A percentile compares a stretch with the other conserved stretches of the same genome.
Evolutionary conservation across 2,113 vertebrate genomes (phyloP).

Genomic region (Pipra filicauda): DNA sequence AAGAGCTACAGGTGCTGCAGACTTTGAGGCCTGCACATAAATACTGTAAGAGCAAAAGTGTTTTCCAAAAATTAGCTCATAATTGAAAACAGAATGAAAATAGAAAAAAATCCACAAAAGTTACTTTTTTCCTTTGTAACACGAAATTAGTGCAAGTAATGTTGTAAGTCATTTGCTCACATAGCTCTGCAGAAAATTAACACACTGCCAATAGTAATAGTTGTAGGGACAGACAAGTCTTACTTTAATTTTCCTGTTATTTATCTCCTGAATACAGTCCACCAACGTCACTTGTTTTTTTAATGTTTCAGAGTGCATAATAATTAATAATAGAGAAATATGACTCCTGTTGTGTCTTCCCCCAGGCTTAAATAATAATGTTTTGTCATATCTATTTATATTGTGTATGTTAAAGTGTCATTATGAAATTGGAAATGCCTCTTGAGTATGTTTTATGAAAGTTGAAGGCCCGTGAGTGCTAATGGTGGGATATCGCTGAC

Average conservation of each 20-base stretch:
- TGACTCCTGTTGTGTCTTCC: neutral
- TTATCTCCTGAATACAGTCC: neutral
- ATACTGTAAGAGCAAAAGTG: neutral
- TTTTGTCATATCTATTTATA: neutral
- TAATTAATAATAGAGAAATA: neutral
- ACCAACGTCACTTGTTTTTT: neutral
- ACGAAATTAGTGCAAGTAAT: neutral
- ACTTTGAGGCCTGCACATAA: neutral
- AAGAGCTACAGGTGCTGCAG: neutral
- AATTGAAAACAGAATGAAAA: neutral
- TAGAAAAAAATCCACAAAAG: neutral
- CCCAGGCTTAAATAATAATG: neutral
- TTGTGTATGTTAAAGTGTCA: neutral
- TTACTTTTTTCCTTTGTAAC: neutral
- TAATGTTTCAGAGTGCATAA: neutral
- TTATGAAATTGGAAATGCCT: constrained; percentile 4
- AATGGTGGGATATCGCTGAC: neutral
- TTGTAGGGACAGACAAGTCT: neutral
- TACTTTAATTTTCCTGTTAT: neutral
- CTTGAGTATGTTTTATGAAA: neutral
- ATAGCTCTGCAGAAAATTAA: neutral
- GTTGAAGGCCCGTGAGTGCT: neutral
- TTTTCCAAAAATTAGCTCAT: neutral
- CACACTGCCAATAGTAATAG: neutral
- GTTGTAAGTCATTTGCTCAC: neutral